Conservation (phyloP, 1,140 invertebrate species). For the Bombus pyrosoma region DNA sequence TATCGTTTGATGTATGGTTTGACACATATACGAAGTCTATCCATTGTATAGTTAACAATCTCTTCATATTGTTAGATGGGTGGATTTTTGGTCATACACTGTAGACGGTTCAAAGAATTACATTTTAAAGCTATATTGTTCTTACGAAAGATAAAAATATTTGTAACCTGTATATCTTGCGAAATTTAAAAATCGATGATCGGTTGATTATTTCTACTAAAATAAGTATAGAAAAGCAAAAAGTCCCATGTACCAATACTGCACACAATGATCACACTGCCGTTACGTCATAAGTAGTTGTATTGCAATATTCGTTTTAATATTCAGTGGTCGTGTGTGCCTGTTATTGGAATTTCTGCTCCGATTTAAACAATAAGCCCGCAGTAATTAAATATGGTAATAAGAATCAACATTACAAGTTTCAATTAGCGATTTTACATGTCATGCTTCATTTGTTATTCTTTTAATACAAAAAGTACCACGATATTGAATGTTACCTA, state of each 20-base stretch:
- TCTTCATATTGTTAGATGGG: too few species aligned
- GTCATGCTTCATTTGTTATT: not conserved
- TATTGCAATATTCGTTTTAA: not conserved
- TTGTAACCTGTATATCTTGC: not conserved
- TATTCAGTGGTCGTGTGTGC: not conserved
- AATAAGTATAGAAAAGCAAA: too few species aligned
- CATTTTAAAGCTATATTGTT: not conserved
- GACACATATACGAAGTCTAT: not conserved
- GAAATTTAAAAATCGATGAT: not conserved
- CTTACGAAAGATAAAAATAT: not conserved
- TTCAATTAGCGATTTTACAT: not conserved
- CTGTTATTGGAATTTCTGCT: not conserved
- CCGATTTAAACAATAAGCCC: not conserved
- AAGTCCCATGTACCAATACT: too few species aligned
- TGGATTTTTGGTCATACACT: not conserved
- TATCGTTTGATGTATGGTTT: not conserved
- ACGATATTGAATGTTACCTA: not conserved
- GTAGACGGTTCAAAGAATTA: not conserved
- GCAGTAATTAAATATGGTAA: not conserved
- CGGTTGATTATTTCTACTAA: not conserved
- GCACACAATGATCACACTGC: not conserved
- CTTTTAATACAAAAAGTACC: not conserved
- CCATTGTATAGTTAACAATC: not conserved
- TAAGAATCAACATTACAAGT: not conserved
- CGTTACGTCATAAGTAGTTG: not conserved